Evolutionary conservation across 2,888 invertebrate genomes (phyloP).

Genomic region (Clunio marinus): DNA sequence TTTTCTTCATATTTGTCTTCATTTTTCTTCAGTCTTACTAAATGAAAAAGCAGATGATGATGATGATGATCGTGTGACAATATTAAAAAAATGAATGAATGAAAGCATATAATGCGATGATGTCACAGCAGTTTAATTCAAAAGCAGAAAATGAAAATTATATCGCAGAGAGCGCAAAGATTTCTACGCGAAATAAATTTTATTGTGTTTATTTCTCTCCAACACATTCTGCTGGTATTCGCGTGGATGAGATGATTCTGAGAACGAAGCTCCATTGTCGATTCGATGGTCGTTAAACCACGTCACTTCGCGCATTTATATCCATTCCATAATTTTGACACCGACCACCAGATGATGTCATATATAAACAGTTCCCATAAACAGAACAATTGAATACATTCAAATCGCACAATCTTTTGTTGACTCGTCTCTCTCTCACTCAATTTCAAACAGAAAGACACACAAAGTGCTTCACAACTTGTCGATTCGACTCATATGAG

Average conservation of each 20-base stretch:
- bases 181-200: conserved; percentile 5
- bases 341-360: conserved; percentile 1
- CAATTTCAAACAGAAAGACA: neutral
- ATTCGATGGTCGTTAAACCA: neutral
- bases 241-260: neutral
- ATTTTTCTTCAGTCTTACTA: neutral
- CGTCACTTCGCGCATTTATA: conserved; percentile 1
- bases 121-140: conserved; percentile 11
- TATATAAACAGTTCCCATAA: neutral
- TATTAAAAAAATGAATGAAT: neutral
- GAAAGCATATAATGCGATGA: neutral
- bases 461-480: neutral
- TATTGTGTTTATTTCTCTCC: conserved; percentile 6
- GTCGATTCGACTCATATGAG: conserved; percentile 1
- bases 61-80: conserved; percentile 33
- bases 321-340: neutral
- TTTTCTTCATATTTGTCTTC: neutral
- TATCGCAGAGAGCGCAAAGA: too few species aligned
- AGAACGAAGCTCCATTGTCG: conserved; percentile 5
- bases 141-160: conserved; percentile 13
- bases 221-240: neutral
- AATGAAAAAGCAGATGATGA: neutral
- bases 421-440: neutral
- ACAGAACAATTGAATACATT: conserved; percentile 21
- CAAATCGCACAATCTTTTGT: conserved; percentile 20